Evolutionary conservation across 2,113 vertebrate genomes (phyloP), one percentile per base, ranked within the genome.

Genomic region (Uropsilus gracilis): DNA sequence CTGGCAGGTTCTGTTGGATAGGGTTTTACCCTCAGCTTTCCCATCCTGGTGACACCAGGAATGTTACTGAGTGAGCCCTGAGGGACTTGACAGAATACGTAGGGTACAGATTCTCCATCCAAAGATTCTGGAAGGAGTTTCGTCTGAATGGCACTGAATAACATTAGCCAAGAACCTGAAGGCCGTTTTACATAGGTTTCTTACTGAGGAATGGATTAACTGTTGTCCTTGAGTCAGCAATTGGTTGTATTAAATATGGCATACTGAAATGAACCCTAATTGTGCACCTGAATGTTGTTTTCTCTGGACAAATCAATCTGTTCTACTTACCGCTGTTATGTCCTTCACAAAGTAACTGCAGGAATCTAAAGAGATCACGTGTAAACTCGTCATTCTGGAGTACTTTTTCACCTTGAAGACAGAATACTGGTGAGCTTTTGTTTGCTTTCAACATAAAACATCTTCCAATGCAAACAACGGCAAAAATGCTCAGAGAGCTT

Each of bases 331-430:
- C 99, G 72, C 99, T 99, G 97, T 99, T 99, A 97, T 99, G 99
- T 53, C 99, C 99, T 98, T 99, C 99, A 98, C 99, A 99, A 53
- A 99, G 99, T 86, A 99, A 98, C 97, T 99, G 99, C 90, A 99
- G 98, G 98, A 99, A 99, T 98, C 99, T 98, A 98, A 99, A 99
- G 42, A 99, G 99, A 97, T 99, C 99, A 94, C 98, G 98, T 64
- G 99, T 99, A 97, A 99, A 99, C 98, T 99, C 99, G 75, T 99
- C 99, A 81, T 99, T 99, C 98, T 99, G 99, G 95, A 99, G 99
- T 57, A 99, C 99, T 96, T 99, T 99, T 97, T 99, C 99, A 98
- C 99, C 99, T 99, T 98, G 97, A 96, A 98, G 98, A 99, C 80
- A 98, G 89, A 96, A 94, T 72, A 86, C 5, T 87, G 30, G 94